Conservation (phyloP, 2,888 invertebrate genomes). For the Meteorus colon region DNA sequence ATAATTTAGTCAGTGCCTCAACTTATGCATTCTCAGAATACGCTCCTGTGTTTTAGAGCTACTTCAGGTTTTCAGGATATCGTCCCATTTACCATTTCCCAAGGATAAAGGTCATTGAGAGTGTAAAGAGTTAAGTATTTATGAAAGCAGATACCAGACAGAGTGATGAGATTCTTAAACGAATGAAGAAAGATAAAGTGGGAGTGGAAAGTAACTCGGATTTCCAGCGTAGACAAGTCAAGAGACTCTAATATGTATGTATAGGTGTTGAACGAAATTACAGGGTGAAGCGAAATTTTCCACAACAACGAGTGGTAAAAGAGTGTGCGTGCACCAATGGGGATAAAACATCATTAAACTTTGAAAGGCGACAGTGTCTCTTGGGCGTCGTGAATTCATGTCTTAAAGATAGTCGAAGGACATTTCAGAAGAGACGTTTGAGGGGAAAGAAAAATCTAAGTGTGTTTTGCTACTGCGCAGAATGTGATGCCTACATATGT, state of each 20-base stretch:
- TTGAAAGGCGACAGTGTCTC: constrained; percentile 52
- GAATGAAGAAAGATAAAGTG: constrained; percentile 15
- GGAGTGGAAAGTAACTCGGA: constrained; percentile 20
- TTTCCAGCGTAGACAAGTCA: not conserved
- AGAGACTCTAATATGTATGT: constrained; percentile 8
- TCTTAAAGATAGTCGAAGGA: constrained; percentile 6
- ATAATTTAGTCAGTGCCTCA: too few species aligned
- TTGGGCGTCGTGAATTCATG: constrained; percentile 43
- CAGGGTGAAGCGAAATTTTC: constrained; percentile 34
- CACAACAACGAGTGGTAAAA: constrained; percentile 13
- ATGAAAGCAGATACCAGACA: too few species aligned
- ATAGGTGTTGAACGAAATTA: constrained; percentile 19
- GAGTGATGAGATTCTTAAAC: constrained; percentile 11
- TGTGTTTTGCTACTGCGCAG: constrained; percentile 32
- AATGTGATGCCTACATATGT: not conserved
- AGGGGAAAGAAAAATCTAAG: not conserved
- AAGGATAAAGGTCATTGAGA: not conserved
- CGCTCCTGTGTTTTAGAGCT: too few species aligned
- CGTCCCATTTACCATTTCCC: not conserved
- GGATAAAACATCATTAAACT: constrained; percentile 55
- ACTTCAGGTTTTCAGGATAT: too few species aligned
- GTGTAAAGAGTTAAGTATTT: not conserved
- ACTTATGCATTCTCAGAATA: too few species aligned
- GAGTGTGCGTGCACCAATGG: constrained; percentile 41
- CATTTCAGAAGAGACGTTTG: constrained; percentile 24